A percentile compares a stretch with the other conserved stretches of the same genome.
phyloP scores from a whole-genome alignment of 2,113 vertebrate species.

The Caloenas nicobarica region DNA sequence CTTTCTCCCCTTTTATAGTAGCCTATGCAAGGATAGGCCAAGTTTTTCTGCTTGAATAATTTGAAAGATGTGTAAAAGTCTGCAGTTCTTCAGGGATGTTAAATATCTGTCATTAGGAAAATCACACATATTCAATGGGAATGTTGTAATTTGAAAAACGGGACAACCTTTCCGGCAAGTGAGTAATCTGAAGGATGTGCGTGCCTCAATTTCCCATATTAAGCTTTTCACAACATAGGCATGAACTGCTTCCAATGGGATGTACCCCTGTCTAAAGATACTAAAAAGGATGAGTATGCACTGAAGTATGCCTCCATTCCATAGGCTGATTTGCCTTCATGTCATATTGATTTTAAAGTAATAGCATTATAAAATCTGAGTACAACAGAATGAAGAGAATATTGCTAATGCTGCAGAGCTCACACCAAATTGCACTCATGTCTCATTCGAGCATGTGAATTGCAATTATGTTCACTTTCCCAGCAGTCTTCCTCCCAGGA shows the following conservation, averaged over 20 bases:
- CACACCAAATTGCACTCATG: background rate
- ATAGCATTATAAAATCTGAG: conserved; percentile 5
- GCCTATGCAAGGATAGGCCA: background rate
- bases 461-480: background rate
- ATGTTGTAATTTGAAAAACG: background rate
- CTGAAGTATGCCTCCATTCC: background rate
- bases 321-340: background rate
- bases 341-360: background rate
- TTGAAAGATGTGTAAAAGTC: background rate
- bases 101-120: background rate
- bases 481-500: background rate
- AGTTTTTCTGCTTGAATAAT: background rate
- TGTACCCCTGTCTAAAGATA: background rate
- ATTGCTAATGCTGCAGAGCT: background rate
- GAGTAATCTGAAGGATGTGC: background rate
- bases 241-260: background rate
- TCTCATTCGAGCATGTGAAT: background rate
- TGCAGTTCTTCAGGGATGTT: background rate
- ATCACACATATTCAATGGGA: background rate
- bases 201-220: background rate
- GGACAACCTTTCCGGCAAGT: background rate
- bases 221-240: background rate
- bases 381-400: background rate
- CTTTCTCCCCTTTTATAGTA: background rate
- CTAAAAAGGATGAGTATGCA: background rate